Conservation (phyloP, 1,140 invertebrate species). For the Cydia splendana region DNA sequence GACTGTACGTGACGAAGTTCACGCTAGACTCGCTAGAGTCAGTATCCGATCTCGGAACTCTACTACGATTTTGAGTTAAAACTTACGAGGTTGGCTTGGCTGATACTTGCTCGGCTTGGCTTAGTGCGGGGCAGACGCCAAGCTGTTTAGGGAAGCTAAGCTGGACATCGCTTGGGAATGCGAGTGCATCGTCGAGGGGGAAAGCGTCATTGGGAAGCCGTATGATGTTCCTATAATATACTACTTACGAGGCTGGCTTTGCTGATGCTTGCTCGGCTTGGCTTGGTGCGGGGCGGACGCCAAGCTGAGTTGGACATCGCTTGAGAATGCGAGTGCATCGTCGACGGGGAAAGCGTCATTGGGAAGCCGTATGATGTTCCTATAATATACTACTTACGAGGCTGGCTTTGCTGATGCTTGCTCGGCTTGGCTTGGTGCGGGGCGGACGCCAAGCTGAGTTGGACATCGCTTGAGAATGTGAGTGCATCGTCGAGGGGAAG, state of each 20-base stretch:
- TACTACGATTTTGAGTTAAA: no score
- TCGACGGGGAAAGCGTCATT: constrained; percentile 75
- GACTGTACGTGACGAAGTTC: no score
- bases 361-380: constrained; percentile 76
- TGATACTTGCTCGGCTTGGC: constrained; percentile 52
- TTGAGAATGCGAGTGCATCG: constrained; percentile 61
- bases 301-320: constrained; percentile 62
- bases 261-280: constrained; percentile 51
- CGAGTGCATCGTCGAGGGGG: constrained; percentile 70
- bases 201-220: constrained; percentile 76
- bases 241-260: constrained; percentile 44
- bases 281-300: constrained; percentile 69
- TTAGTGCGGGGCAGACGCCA: constrained; percentile 70
- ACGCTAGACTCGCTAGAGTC: no score
- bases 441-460: constrained; percentile 65
- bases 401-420: constrained; percentile 45
- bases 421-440: constrained; percentile 62
- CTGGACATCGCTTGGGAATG: constrained; percentile 61
- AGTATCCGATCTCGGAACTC: no score
- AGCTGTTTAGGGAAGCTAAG: constrained; percentile 66
- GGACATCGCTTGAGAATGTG: constrained; percentile 55
- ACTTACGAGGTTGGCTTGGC: constrained; percentile 34
- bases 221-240: constrained; percentile 57
- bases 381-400: constrained; percentile 39
- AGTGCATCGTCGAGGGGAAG: constrained; percentile 72